phyloP scores from a whole-genome alignment of 2,888 invertebrate genomes.

The Pycnomerus fuliginosus region DNA sequence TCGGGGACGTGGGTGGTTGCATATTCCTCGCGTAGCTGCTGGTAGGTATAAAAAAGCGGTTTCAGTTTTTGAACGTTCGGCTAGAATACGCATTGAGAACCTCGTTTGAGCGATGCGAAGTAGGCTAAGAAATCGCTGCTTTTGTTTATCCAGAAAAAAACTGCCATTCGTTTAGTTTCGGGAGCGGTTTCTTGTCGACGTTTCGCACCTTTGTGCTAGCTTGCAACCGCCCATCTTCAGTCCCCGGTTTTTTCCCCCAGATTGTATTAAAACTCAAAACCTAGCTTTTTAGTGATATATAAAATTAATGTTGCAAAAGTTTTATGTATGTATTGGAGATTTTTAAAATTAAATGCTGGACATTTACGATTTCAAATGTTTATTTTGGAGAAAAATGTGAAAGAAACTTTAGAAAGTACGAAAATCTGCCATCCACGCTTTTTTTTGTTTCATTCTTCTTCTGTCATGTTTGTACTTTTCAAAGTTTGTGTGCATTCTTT shows the following conservation, averaged over 20 bases:
- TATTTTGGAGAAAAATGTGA: constrained; percentile 1
- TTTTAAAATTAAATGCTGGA: constrained; percentile 36
- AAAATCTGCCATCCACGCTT: constrained; percentile 41
- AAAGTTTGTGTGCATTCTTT: constrained; percentile 41
- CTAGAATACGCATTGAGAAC: constrained; percentile 36
- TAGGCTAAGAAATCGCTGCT: constrained; percentile 1
- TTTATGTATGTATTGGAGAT: constrained; percentile 36
- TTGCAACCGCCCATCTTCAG: constrained; percentile 31
- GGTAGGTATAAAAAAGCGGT: constrained; percentile 29
- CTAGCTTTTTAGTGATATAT: constrained; percentile 44
- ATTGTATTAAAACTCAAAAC: constrained; percentile 31
- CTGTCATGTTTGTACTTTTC: constrained; percentile 41
- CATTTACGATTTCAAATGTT: constrained; percentile 16
- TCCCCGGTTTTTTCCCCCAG: constrained; percentile 33
- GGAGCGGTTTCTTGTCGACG: neutral
- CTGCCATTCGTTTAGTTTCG: constrained; percentile 14
- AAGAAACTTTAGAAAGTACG: constrained; percentile 43
- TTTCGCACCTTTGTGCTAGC: constrained; percentile 28
- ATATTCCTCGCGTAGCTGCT: too few species aligned
- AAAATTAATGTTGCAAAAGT: constrained; percentile 42
- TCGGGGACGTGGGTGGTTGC: constrained; percentile 27
- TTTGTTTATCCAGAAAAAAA: constrained; percentile 12
- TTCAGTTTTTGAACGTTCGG: constrained; percentile 21
- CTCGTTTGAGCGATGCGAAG: constrained; percentile 29
- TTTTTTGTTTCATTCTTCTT: constrained; percentile 12